A percentile compares a stretch with the other conserved stretches of the same genome.
phyloP scores from a whole-genome alignment of 2,888 invertebrate genomes.

The Drosophila pegasa region DNA sequence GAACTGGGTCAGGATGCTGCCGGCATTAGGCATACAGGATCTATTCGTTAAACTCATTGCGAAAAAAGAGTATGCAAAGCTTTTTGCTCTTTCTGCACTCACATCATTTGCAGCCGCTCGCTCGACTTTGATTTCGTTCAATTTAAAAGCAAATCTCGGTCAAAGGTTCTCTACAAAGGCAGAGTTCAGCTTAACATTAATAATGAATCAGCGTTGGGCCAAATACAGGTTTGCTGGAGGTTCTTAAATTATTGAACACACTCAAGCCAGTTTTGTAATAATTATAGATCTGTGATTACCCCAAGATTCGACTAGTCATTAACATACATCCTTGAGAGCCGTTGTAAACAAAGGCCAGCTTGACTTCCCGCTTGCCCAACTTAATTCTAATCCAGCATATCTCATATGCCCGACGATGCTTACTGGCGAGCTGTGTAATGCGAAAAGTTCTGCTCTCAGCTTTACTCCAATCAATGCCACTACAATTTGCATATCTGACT shows the following conservation, averaged over 20 bases:
- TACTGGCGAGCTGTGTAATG: not conserved
- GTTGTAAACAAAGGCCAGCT: not conserved
- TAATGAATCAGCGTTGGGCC: constrained; percentile 5
- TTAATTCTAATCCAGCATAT: not conserved
- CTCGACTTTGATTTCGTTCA: constrained; percentile 43
- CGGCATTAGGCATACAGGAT: constrained; percentile 12
- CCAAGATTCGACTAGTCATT: not conserved
- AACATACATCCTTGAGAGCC: constrained; percentile 4
- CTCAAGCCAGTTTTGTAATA: not conserved
- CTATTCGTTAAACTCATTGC: constrained; percentile 37
- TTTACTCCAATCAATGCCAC: constrained; percentile 2
- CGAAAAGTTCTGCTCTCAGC: not conserved
- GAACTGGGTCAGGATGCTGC: constrained; percentile 12
- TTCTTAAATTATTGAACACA: not conserved
- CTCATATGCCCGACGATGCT: not conserved
- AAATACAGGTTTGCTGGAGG: constrained; percentile 15
- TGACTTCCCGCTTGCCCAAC: not conserved
- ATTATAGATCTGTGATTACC: constrained; percentile 4
- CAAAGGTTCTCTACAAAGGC: constrained; percentile 3
- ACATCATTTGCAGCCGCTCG: constrained; percentile 20
- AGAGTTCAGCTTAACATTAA: not conserved
- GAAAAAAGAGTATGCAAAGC: constrained; percentile 11
- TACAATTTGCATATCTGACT: constrained; percentile 23
- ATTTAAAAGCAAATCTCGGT: constrained; percentile 31
- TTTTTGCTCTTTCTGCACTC: constrained; percentile 19